Evolutionary conservation across 1,140 invertebrate species (phyloP).

Genomic region (Drosophila bifasciata): DNA sequence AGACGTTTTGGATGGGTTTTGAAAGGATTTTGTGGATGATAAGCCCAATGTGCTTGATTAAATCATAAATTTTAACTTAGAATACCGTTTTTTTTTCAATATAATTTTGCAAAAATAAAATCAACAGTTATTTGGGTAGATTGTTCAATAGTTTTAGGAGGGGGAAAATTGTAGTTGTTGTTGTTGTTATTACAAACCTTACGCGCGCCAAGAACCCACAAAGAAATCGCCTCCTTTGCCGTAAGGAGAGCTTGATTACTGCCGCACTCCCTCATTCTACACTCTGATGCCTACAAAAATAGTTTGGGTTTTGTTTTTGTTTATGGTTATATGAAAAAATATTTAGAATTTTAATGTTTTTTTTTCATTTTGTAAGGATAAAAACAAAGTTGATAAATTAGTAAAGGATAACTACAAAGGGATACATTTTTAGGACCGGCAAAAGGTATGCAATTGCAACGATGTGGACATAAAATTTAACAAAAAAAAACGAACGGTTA

Average conservation of each 20-base stretch:
- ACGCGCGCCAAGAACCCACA: conserved; percentile 94
- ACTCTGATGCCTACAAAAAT: conserved; percentile 84
- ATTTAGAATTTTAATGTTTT: conserved; percentile 40
- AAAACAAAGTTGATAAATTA: conserved; percentile 15
- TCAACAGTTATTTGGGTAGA: conserved; percentile 36
- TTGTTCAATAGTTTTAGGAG: conserved; percentile 11
- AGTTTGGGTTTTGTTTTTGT: conserved; percentile 49
- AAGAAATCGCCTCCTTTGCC: conserved; percentile 94
- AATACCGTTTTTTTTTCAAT: conserved; percentile 17
- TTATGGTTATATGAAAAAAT: conserved; percentile 60
- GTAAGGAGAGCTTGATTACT: conserved; percentile 90
- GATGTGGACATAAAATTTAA: conserved; percentile 18
- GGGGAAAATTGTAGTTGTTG: conserved; percentile 22
- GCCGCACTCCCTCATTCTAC: conserved; percentile 84
- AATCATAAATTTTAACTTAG: conserved; percentile 45
- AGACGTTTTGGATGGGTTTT: conserved; percentile 29
- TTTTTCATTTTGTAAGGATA: conserved; percentile 23
- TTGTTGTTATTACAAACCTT: conserved; percentile 89
- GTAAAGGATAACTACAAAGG: conserved; percentile 27
- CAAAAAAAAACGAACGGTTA: conserved; percentile 23
- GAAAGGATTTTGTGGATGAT: conserved; percentile 37
- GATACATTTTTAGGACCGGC: conserved; percentile 27
- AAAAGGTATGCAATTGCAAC: conserved; percentile 28
- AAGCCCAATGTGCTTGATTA: conserved; percentile 64
- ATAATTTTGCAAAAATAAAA: conserved; percentile 44